A percentile compares a stretch with the other conserved stretches of the same genome.
Evolutionary conservation across 1,140 invertebrate genomes (phyloP).

Genomic region (Drosophila bocqueti): DNA sequence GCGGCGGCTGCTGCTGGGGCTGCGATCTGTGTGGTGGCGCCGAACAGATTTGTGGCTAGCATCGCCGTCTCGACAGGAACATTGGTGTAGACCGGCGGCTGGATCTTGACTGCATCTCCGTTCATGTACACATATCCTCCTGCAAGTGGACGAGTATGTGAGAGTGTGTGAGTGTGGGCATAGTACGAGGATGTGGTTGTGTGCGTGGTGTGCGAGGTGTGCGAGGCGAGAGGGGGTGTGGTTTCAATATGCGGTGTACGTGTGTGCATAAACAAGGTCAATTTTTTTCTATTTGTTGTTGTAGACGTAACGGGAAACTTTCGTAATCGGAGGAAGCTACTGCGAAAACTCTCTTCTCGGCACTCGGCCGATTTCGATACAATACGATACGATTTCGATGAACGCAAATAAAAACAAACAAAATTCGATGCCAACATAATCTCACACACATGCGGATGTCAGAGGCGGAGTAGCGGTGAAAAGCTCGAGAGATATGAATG

Average conservation of each 20-base stretch:
- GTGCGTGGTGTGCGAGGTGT: not conserved
- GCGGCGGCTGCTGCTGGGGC: conserved; percentile 70
- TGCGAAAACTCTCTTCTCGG: conserved; percentile 34
- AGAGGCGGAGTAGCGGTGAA: conserved; percentile 15
- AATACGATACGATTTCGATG: conserved; percentile 18
- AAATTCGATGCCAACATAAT: conserved; percentile 39
- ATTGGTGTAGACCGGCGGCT: conserved; percentile 79
- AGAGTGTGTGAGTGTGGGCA: conserved; percentile 6
- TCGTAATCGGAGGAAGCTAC: conserved; percentile 39
- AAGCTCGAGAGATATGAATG: conserved; percentile 12
- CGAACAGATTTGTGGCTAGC: conserved; percentile 82
- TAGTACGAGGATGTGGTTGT: conserved; percentile 7
- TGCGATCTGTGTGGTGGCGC: conserved; percentile 77
- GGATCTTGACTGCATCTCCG: conserved; percentile 83
- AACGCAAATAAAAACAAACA: conserved; percentile 39
- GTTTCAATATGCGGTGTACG: conserved; percentile 15
- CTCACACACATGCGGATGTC: conserved; percentile 21
- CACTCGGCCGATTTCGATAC: conserved; percentile 17
- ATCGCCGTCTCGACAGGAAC: conserved; percentile 85
- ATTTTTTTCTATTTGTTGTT: conserved; percentile 32
- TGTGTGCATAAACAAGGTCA: conserved; percentile 47
- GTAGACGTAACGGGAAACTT: conserved; percentile 50
- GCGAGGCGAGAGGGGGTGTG: conserved; percentile 17
- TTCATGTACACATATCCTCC: conserved; percentile 85
- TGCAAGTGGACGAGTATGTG: conserved; percentile 28